Base-by-base conservation (phyloP, 1,140 invertebrate genomes). In the Plutomurus gul region DNA sequence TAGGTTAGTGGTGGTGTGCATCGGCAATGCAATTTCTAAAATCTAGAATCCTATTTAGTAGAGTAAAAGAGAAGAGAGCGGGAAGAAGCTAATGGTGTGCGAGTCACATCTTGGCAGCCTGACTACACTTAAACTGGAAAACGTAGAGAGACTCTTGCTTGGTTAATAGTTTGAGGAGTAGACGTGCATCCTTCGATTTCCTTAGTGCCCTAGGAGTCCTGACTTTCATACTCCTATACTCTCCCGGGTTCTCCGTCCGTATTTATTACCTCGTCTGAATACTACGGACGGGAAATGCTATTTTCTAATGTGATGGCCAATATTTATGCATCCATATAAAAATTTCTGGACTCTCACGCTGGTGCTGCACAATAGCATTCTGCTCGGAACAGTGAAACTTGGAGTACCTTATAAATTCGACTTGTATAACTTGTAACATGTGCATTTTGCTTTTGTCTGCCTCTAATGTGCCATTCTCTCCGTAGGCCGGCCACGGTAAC, bases 71-170 rank as follows among this genome's bases (percentile, higher is more conserved):
- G 27, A 30, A 70, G n/a, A n/a, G n/a, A 72, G 20, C 37, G 40
- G 70, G 70, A 72, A 43, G 40, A 72, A 72, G 70, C 70, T 72
- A 72, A 72, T 72, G 70, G 70, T 72, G 70, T 72, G 36, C 70
- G 16, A 72, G 70, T 72, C 70, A 72, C 70, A 72, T 72, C 39
- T 72, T 72, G 70, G 70, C 70, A 72, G 70, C 70, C 40, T n/a
- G n/a, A n/a, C n/a, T n/a, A n/a, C n/a, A n/a, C n/a, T n/a, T n/a
- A n/a, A n/a, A n/a, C n/a, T n/a, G n/a, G n/a, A n/a, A n/a, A n/a
- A n/a, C n/a, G n/a, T n/a, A n/a, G n/a, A n/a, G n/a, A n/a, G n/a
- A n/a, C n/a, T n/a, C n/a, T n/a, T n/a, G n/a, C n/a, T n/a, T n/a
- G n/a, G n/a, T n/a, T n/a, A n/a, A n/a, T n/a, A n/a, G n/a, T n/a